A percentile compares a stretch with the other conserved stretches of the same genome.
These are phyloP conservation scores for Synergus laeviventris DNA, from an alignment of 2,888 invertebrate species.

Conservation along the genomic window DNA sequence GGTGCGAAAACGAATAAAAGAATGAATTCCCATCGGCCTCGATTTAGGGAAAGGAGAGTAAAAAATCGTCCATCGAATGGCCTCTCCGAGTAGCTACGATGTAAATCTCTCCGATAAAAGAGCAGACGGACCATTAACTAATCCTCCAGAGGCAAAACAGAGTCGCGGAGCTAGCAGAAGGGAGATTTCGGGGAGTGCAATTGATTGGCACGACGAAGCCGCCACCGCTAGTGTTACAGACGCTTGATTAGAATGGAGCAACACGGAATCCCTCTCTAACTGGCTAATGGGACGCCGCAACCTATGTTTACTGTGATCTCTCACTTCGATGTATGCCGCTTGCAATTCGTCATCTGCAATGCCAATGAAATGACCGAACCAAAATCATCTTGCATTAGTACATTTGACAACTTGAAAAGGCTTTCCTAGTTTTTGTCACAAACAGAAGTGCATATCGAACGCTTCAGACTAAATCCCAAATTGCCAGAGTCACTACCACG, in stretches of 20 bases:
- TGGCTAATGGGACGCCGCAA: conserved; percentile 74
- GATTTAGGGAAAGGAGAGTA: conserved; percentile 11
- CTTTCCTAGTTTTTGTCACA: background rate
- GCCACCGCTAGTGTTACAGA: conserved; percentile 65
- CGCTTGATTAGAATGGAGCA: conserved; percentile 74
- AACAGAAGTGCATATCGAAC: too few relatives aligned
- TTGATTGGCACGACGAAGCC: conserved; percentile 72
- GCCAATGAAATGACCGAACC: conserved; percentile 65
- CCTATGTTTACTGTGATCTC: conserved; percentile 75
- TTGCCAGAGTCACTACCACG: too few relatives aligned
- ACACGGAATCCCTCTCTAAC: conserved; percentile 75
- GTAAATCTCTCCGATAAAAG: conserved; percentile 74
- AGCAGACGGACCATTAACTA: conserved; percentile 73
- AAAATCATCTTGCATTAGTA: background rate
- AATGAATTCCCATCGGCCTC: background rate
- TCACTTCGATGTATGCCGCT: conserved; percentile 65
- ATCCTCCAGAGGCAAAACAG: conserved; percentile 71
- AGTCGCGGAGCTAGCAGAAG: conserved; percentile 58
- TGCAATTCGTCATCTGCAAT: conserved; percentile 72
- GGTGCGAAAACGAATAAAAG: background rate
- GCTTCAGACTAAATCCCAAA: too few relatives aligned
- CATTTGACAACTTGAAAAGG: background rate
- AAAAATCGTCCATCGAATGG: background rate
- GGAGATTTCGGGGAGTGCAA: conserved; percentile 70
- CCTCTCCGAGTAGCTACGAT: conserved; percentile 55